phyloP scores from a whole-genome alignment of 2,113 vertebrate genomes.

The Campylomormyrus numenius region DNA sequence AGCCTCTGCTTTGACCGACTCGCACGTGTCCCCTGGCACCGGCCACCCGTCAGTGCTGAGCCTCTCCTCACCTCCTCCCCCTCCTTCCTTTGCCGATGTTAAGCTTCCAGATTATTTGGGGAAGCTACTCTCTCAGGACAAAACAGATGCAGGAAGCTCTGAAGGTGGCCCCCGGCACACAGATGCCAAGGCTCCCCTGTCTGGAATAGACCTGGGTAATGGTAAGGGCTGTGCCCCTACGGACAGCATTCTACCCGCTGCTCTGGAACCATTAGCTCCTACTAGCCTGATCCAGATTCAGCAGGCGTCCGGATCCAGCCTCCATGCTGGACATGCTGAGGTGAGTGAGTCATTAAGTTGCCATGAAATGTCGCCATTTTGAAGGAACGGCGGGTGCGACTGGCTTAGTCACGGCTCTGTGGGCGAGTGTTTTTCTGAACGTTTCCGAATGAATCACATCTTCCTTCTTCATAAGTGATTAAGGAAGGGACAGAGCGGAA shows the following conservation, averaged over 20 bases:
- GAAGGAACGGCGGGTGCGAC: neutral
- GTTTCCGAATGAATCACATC: neutral
- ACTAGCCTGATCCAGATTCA: conserved; percentile 46
- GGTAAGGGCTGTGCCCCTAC: conserved; percentile 16
- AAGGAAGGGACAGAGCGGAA: neutral
- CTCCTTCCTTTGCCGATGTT: conserved; percentile 56
- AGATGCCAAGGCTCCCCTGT: conserved; percentile 27
- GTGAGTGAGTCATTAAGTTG: neutral
- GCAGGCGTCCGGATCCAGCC: conserved; percentile 42
- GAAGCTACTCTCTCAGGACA: conserved; percentile 60
- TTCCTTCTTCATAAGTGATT: neutral
- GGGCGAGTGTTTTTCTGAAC: neutral
- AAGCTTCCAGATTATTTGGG: conserved; percentile 67
- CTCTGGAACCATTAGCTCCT: conserved; percentile 52
- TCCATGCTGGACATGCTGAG: conserved; percentile 8
- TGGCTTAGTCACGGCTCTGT: neutral
- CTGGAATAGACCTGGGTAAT: conserved; percentile 35
- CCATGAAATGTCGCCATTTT: neutral
- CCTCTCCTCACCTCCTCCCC: conserved; percentile 34
- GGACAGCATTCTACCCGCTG: conserved; percentile 38
- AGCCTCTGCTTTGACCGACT: conserved; percentile 26
- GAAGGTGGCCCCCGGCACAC: conserved; percentile 25
- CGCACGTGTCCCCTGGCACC: conserved; percentile 31
- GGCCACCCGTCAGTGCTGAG: conserved; percentile 37
- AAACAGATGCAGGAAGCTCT: conserved; percentile 45